These are phyloP conservation scores for Phodopus roborovskii DNA, from an alignment of 2,113 vertebrate genomes.

Conservation along the genomic window DNA sequence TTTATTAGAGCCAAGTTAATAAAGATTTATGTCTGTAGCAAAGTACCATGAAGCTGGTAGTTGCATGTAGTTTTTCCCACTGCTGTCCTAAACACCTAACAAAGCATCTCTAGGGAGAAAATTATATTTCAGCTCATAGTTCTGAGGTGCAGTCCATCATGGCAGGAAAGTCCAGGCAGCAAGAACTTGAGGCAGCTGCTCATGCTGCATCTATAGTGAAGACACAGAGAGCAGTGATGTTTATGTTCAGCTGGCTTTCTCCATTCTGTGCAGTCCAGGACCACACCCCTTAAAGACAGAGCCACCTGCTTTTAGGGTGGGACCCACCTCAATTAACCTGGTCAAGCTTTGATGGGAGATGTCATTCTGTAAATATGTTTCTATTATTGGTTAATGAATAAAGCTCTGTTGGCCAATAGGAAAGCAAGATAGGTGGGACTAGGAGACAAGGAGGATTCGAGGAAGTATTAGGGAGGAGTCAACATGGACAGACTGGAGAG, in stretches of 20 bases:
- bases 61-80: not conserved
- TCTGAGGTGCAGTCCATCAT: not conserved
- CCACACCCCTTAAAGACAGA: not conserved
- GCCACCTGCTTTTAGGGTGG: not conserved
- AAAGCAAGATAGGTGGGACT: no score
- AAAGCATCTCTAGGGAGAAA: not conserved
- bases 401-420: no score
- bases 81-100: not conserved
- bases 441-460: no score
- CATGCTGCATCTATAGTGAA: not conserved
- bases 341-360: no score
- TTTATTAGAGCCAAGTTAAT: not conserved
- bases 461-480: no score
- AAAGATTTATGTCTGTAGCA: conserved; percentile 11
- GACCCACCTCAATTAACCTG: not conserved
- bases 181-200: not conserved
- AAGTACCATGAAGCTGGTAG: not conserved
- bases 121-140: not conserved
- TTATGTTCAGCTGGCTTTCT: not conserved
- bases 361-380: no score
- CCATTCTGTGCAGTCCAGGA: no score
- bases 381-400: no score
- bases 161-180: not conserved
- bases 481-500: no score
- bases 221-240: not conserved